Conservation (phyloP, 2,888 invertebrate species). For the Sarcophaga rosellei region DNA sequence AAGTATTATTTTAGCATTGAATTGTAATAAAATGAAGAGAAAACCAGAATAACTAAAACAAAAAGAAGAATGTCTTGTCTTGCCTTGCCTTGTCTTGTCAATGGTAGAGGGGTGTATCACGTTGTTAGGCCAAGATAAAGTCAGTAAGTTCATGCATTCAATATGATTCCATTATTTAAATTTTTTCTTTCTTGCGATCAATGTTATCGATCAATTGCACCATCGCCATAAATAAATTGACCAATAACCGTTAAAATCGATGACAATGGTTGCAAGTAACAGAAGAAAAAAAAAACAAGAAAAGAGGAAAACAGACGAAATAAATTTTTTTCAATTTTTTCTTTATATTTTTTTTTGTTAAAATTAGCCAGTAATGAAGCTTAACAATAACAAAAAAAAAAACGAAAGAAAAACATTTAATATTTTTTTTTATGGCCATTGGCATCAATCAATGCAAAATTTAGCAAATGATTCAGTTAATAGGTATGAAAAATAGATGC, state of each 20-base stretch:
- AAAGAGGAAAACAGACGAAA: too few species aligned
- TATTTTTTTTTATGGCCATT: constrained; percentile 17
- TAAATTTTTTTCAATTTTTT: too few species aligned
- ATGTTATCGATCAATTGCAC: constrained; percentile 20
- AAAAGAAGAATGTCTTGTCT: too few species aligned
- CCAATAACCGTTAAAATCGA: constrained; percentile 27
- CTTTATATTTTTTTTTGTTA: background rate
- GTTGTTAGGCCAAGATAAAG: background rate
- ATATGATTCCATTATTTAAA: background rate
- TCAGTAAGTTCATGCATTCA: background rate
- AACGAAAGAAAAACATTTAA: constrained; percentile 12
- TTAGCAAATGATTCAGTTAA: background rate
- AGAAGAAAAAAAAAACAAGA: background rate
- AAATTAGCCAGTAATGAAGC: constrained; percentile 7
- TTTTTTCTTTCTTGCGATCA: constrained; percentile 5
- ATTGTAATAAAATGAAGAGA: too few species aligned
- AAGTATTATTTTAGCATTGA: too few species aligned
- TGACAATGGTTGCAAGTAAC: constrained; percentile 45
- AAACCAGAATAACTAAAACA: too few species aligned
- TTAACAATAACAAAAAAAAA: background rate
- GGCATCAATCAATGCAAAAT: background rate
- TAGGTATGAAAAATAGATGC: background rate
- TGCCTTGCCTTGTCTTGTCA: too few species aligned
- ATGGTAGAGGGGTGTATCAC: background rate
- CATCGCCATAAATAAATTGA: constrained; percentile 21